phyloP scores from a whole-genome alignment of 2,113 vertebrate genomes.

The Isurus oxyrinchus region DNA sequence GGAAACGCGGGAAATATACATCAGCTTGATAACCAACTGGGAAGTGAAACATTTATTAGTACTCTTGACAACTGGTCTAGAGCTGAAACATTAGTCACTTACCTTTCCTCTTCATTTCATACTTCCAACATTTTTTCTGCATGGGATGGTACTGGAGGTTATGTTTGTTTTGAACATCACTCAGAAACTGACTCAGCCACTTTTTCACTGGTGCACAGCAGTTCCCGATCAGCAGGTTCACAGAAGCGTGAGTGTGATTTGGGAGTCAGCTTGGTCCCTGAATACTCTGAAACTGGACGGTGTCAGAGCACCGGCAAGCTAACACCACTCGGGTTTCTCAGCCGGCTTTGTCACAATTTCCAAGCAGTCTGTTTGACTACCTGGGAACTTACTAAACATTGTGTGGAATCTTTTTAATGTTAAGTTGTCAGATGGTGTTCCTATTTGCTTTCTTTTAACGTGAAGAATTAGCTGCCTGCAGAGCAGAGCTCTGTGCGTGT shows the following conservation, averaged over 20 bases:
- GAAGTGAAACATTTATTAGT: not conserved
- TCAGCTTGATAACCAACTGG: not conserved
- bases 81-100: not conserved
- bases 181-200: not conserved
- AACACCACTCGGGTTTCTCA: not conserved
- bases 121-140: not conserved
- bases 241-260: not conserved
- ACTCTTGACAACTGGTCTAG: not conserved
- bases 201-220: not conserved
- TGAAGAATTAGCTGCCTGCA: not conserved
- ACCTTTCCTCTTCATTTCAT: not conserved
- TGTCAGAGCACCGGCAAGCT: not conserved
- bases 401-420: slow-evolving; percentile 24
- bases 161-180: not conserved
- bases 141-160: not conserved
- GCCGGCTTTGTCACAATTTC: not conserved
- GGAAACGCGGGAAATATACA: not conserved
- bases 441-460: slow-evolving; percentile 23
- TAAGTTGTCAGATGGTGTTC: not conserved
- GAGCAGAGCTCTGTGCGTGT: slow-evolving; percentile 11
- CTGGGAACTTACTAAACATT: not conserved
- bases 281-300: not conserved
- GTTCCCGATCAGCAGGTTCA: not conserved
- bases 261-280: not conserved
- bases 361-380: not conserved